Percentiles rank a stretch among this genome's conserved stretches.
phyloP scores from a whole-genome alignment of 92 coral and sea anemone genomes.

The Porites divaricata region DNA sequence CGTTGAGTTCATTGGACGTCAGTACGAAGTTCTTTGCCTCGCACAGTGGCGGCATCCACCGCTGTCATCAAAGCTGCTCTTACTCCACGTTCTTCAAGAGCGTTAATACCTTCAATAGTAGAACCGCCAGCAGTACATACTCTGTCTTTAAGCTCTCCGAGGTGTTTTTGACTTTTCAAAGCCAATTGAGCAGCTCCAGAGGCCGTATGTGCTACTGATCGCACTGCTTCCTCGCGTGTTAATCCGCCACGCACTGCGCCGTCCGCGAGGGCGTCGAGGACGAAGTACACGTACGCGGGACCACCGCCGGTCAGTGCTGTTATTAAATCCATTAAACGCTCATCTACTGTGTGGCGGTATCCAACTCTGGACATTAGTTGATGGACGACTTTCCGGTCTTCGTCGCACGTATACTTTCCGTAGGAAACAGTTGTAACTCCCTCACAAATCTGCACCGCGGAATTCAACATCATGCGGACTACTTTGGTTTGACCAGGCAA shows the following conservation, averaged over 20 bases:
- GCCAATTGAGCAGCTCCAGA: slow-evolving; percentile 74
- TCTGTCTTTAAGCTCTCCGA: slow-evolving; percentile 40
- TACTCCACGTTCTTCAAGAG: slow-evolving; percentile 60
- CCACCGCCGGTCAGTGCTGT: slow-evolving; percentile 64
- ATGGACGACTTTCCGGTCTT: slow-evolving; percentile 62
- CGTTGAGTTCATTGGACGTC: not conserved
- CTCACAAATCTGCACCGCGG: slow-evolving; percentile 69
- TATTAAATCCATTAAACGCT: slow-evolving; percentile 60
- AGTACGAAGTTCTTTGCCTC: slow-evolving; percentile 23
- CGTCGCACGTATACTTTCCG: slow-evolving; percentile 65
- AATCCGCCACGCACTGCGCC: slow-evolving; percentile 71
- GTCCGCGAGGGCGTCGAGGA: slow-evolving; percentile 69
- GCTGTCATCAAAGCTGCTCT: slow-evolving; percentile 62
- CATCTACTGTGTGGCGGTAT: slow-evolving; percentile 48
- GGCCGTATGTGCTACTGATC: slow-evolving; percentile 62
- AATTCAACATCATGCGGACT: slow-evolving; percentile 63
- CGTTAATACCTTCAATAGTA: slow-evolving; percentile 70
- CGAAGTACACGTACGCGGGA: slow-evolving; percentile 66
- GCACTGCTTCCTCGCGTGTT: slow-evolving; percentile 63
- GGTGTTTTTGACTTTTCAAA: slow-evolving; percentile 62
- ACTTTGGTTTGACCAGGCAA: slow-evolving; percentile 63
- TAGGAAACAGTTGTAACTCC: slow-evolving; percentile 63
- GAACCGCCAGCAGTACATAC: slow-evolving; percentile 76
- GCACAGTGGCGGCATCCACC: slow-evolving; percentile 61
- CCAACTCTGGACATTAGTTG: slow-evolving; percentile 47